Base-by-base conservation (phyloP, 2,797 vertebrate genomes). In the Astyanax mexicanus region DNA sequence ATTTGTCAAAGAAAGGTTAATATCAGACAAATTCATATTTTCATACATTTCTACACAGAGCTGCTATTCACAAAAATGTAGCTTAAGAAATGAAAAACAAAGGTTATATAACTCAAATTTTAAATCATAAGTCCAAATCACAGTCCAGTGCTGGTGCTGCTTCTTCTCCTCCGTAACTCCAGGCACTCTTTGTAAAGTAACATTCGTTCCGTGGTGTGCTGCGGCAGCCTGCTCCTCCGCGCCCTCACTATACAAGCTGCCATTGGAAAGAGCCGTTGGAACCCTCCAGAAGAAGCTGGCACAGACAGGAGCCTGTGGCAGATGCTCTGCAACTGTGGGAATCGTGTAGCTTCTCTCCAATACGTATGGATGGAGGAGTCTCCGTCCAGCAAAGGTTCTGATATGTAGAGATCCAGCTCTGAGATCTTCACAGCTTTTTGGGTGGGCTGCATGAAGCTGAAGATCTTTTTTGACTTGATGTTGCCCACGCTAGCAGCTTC, bases 121-220 rank as follows among this genome's bases (percentile, higher is more conserved):
- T n/a, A n/a, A n/a, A n/a, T n/a, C n/a, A n/a, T n/a, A n/a, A n/a
- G n/a, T n/a, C n/a, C n/a, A n/a, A n/a, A 29, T 27, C 49, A 67
- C 1, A n/a, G 9, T 19, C 27, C 19, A 40, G 9, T 3, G 8
- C 10, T 6, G 7, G 9, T 3, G 8, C 10, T 6, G 7, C 85
- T 78, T 81, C 86, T 45, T 76, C 67, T 1, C 3, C 60, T 68
- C 79, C 86, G 70, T 45, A 40, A 62, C 84, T 89, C 27, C 75
- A 75, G 55, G 83, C 64, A 83, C 82, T 92, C 90, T 81, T 88
- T 89, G 71, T 91, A 93, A 1, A 94, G 78, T n/a, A 94, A 86
- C 25, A 94, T 86, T 68, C 92, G 88, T 72, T 94, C 93, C 3
- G 89, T 91, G 17, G 92, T 91, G 86, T 93, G 91, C 62, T 90